Evolutionary conservation across 2,888 invertebrate genomes (phyloP).

Genomic region (Horisme vitalbata): DNA sequence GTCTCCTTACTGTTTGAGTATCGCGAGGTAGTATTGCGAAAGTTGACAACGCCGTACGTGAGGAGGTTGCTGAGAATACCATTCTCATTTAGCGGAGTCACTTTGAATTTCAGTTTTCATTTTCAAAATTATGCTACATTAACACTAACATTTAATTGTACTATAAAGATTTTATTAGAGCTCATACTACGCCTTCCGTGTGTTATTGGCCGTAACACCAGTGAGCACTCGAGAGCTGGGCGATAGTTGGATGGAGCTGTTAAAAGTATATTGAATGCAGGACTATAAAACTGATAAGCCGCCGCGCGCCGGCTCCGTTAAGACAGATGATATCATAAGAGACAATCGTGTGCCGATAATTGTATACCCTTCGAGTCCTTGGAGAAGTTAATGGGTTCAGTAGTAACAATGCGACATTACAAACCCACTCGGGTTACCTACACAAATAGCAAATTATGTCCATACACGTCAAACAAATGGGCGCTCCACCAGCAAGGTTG

Average conservation of each 20-base stretch:
- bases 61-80: conserved; percentile 62
- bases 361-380: conserved; percentile 55
- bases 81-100: conserved; percentile 54
- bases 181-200: conserved; percentile 34
- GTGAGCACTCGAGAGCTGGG: conserved; percentile 34
- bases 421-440: conserved; percentile 62
- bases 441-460: conserved; percentile 68
- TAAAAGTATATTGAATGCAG: conserved; percentile 47
- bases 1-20: conserved; percentile 68
- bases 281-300: conserved; percentile 39
- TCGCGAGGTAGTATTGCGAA: conserved; percentile 78
- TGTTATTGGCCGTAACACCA: conserved; percentile 40
- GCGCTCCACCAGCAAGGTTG: conserved; percentile 65
- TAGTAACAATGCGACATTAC: conserved; percentile 70
- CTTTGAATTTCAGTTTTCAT: conserved; percentile 64
- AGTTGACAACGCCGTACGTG: conserved; percentile 78
- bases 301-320: conserved; percentile 34
- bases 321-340: conserved; percentile 48
- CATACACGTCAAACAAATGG: conserved; percentile 67
- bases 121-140: conserved; percentile 40
- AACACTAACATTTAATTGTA: conserved; percentile 41
- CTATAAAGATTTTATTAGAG: conserved; percentile 42
- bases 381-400: conserved; percentile 59
- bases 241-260: conserved; percentile 44
- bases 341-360: conserved; percentile 56